Percentiles rank a stretch among this genome's conserved stretches.
These are phyloP conservation scores for Labia minor DNA, from an alignment of 2,888 invertebrate genomes.

Conservation along the genomic window DNA sequence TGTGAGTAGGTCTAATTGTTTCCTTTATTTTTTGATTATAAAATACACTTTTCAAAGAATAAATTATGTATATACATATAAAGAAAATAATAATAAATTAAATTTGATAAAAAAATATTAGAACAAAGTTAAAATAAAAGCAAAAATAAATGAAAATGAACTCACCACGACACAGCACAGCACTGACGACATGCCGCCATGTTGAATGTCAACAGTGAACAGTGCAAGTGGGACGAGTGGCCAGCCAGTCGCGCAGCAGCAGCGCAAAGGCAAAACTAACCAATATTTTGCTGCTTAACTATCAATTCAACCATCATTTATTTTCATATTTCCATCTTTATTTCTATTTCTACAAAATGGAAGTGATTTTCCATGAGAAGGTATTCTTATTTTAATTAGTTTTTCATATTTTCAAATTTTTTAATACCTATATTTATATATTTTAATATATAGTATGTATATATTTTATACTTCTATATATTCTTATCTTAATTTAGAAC, in stretches of 20 bases:
- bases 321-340: too few species aligned
- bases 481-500: too few species aligned
- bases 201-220: constrained; percentile 63
- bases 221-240: constrained; percentile 13
- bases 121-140: not conserved
- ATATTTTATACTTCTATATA: not conserved
- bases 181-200: constrained; percentile 94
- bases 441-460: too few species aligned
- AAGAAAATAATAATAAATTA: constrained; percentile 16
- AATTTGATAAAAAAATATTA: not conserved
- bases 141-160: constrained; percentile 37
- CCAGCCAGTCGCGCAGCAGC: not conserved
- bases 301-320: too few species aligned
- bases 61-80: not conserved
- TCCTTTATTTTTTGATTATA: not conserved
- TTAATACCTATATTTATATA: not conserved
- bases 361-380: constrained; percentile 40
- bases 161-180: constrained; percentile 94
- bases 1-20: not conserved
- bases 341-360: constrained; percentile 36
- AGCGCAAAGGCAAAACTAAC: not conserved
- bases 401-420: not conserved
- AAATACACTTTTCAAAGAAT: not conserved
- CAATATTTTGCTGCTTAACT: too few species aligned
- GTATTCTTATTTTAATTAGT: too few species aligned